phyloP scores from a whole-genome alignment of 2,797 vertebrate species.

The Sebastolobus altivelis region DNA sequence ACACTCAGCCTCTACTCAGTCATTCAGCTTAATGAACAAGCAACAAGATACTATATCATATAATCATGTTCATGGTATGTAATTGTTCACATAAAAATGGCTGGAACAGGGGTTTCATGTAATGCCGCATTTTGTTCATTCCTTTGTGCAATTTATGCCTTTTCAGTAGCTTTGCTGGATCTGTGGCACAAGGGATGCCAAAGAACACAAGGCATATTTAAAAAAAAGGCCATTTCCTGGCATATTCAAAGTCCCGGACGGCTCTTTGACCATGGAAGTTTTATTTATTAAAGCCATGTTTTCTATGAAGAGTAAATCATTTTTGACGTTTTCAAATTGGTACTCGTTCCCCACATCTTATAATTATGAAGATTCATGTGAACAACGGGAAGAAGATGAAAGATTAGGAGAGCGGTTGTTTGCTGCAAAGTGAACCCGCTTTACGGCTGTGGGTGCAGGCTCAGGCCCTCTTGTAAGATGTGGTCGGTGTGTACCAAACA shows the following conservation, averaged over 20 bases:
- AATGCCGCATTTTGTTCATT: conserved; percentile 74
- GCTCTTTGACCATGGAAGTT: conserved; percentile 45
- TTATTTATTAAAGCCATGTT: conserved; percentile 79
- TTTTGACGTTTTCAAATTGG: conserved; percentile 72
- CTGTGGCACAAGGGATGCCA: conserved; percentile 48
- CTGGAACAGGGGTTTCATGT: conserved; percentile 61
- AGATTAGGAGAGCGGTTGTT: conserved; percentile 79
- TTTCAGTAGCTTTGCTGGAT: conserved; percentile 49
- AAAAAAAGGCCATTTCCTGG: conserved; percentile 31
- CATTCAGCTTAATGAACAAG: conserved; percentile 74
- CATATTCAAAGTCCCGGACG: conserved; percentile 25
- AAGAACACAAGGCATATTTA: conserved; percentile 54
- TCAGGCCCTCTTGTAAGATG: conserved; percentile 83
- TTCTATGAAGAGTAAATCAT: conserved; percentile 72
- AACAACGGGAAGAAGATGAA: conserved; percentile 80
- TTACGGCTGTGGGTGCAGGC: conserved; percentile 79
- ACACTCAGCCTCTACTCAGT: conserved; percentile 62
- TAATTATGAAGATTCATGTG: conserved; percentile 84
- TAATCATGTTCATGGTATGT: conserved; percentile 68
- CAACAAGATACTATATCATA: conserved; percentile 69
- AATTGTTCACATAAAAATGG: conserved; percentile 75
- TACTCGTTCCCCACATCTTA: conserved; percentile 65
- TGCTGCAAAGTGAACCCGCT: conserved; percentile 80
- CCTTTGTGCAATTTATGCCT: conserved; percentile 59
- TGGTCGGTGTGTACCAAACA: conserved; percentile 83